Conservation (phyloP, 2,888 invertebrate genomes). For the Polydesmus complanatus region DNA sequence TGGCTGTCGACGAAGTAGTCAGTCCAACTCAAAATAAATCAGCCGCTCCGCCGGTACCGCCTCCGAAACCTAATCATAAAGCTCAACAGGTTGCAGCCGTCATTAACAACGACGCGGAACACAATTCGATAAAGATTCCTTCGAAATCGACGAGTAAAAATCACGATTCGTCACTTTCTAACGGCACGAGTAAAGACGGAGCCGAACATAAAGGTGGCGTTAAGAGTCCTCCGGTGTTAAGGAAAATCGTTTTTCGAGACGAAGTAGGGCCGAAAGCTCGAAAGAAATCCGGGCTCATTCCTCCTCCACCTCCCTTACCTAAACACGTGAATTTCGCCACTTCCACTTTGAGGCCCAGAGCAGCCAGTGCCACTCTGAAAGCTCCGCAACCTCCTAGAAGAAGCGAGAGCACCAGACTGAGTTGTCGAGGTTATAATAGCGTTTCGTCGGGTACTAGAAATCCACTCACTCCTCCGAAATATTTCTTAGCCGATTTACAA, state of each 20-base stretch:
- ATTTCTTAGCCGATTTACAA: conserved; percentile 75
- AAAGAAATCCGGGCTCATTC: background rate
- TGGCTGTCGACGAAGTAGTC: background rate
- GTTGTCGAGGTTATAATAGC: conserved; percentile 28
- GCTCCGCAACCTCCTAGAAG: conserved; percentile 48
- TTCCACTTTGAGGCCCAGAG: conserved; percentile 3
- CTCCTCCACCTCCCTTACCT: conserved; percentile 21
- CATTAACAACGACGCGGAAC: conserved; percentile 32
- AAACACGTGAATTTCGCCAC: conserved; percentile 16
- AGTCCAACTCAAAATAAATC: conserved; percentile 15
- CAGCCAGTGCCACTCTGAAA: conserved; percentile 1
- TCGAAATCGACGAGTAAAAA: too few relatives aligned
- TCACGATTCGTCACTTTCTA: too few relatives aligned
- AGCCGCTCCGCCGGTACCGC: conserved; percentile 20
- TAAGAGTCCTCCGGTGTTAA: conserved; percentile 10
- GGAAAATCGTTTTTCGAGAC: conserved; percentile 16
- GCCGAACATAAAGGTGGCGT: background rate
- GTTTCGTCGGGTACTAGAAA: conserved; percentile 35
- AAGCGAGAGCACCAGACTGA: conserved; percentile 55
- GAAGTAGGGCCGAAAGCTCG: conserved; percentile 15
- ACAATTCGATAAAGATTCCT: background rate
- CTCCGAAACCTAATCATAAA: conserved; percentile 12
- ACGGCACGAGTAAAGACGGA: background rate
- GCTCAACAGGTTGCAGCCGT: conserved; percentile 69
- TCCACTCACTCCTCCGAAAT: conserved; percentile 36